phyloP scores from a whole-genome alignment of 2,888 invertebrate species.

The Hofmannophila pseudospretella region DNA sequence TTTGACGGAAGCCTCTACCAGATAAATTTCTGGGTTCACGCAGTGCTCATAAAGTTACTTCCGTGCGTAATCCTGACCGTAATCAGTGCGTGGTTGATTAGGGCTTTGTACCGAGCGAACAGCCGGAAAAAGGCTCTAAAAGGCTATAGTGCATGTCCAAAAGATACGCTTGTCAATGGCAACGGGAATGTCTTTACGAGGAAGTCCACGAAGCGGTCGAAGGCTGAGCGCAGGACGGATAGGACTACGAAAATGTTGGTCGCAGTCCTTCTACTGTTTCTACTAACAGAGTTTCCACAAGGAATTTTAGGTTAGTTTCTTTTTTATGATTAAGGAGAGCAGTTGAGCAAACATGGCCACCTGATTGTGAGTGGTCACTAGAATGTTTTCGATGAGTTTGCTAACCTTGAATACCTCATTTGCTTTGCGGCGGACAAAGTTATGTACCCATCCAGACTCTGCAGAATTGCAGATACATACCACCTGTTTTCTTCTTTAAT shows the following conservation, averaged over 20 bases:
- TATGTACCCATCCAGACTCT: too few relatives aligned
- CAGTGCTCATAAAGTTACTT: constrained; percentile 87
- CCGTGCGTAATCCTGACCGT: constrained; percentile 88
- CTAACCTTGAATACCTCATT: too few relatives aligned
- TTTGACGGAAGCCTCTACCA: constrained; percentile 79
- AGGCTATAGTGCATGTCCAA: constrained; percentile 63
- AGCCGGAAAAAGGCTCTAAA: constrained; percentile 80
- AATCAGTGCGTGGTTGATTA: constrained; percentile 84
- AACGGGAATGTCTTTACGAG: constrained; percentile 60
- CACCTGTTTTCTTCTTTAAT: too few relatives aligned
- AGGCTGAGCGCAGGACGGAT: constrained; percentile 76
- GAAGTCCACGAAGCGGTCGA: constrained; percentile 59
- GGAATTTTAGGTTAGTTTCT: constrained; percentile 79
- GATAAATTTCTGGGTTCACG: constrained; percentile 89
- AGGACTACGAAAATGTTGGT: constrained; percentile 93
- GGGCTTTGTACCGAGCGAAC: constrained; percentile 83
- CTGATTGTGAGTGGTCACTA: too few relatives aligned
- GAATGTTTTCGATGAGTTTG: too few relatives aligned
- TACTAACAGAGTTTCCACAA: constrained; percentile 94
- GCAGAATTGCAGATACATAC: too few relatives aligned
- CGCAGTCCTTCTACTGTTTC: constrained; percentile 90
- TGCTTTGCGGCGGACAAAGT: too few relatives aligned
- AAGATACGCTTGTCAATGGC: constrained; percentile 47
- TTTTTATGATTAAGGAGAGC: too few relatives aligned
- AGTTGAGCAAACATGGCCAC: too few relatives aligned